phyloP scores from a whole-genome alignment of 2,888 invertebrate genomes.

The Oligia fasciuncula region DNA sequence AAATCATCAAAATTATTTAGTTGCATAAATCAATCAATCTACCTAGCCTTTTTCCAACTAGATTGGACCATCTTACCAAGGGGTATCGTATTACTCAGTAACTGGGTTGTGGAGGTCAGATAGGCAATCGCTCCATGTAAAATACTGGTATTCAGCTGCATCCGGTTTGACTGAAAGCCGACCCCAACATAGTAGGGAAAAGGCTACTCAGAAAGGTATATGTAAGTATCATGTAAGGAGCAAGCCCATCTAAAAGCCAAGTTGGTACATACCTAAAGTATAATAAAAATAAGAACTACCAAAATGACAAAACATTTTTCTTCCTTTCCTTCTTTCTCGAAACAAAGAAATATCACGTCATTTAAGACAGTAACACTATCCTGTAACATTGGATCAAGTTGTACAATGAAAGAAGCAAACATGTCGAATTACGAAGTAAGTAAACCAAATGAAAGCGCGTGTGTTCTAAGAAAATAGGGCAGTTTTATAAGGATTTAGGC shows the following conservation, averaged over 20 bases:
- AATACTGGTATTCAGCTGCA: too few relatives aligned
- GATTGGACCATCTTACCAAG: not conserved
- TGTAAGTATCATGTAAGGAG: too few relatives aligned
- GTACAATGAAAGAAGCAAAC: slow-evolving; percentile 21
- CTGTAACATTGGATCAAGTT: slow-evolving; percentile 19
- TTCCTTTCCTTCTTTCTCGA: slow-evolving; percentile 7
- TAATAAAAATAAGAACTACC: not conserved
- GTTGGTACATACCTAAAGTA: not conserved
- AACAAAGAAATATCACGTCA: slow-evolving; percentile 28
- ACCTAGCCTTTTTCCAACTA: too few relatives aligned
- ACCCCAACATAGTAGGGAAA: too few relatives aligned
- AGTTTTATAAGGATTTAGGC: slow-evolving; percentile 44
- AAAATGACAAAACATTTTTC: not conserved
- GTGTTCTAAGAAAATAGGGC: slow-evolving; percentile 17
- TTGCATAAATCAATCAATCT: too few relatives aligned
- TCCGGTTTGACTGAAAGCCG: too few relatives aligned
- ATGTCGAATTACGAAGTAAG: slow-evolving; percentile 44
- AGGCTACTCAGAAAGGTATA: too few relatives aligned
- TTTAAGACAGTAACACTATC: slow-evolving; percentile 42
- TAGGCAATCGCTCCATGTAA: too few relatives aligned
- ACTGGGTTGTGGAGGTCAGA: too few relatives aligned
- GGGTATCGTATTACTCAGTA: too few relatives aligned
- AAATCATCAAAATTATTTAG: too few relatives aligned
- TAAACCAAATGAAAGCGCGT: slow-evolving; percentile 31
- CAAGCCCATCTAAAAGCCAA: not conserved